These are phyloP conservation scores for Thomomys bottae DNA, from an alignment of 2,113 vertebrate species.

Conservation along the genomic window DNA sequence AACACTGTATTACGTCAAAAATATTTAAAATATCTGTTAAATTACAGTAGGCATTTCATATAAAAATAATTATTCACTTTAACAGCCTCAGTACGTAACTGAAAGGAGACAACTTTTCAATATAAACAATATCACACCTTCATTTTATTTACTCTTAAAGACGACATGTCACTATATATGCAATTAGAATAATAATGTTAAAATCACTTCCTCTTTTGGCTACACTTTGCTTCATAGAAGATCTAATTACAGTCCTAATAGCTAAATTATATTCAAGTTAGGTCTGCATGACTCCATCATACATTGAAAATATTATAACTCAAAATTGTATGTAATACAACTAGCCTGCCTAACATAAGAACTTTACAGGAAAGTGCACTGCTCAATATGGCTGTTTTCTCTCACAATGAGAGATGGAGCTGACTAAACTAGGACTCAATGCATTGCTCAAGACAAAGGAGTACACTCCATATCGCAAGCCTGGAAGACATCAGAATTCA, in stretches of 20 bases:
- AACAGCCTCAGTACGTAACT: background rate
- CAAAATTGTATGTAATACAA: background rate
- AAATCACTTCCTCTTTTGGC: background rate
- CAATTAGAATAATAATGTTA: background rate
- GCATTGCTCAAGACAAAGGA: background rate
- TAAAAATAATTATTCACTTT: constrained; percentile 10
- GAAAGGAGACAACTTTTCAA: constrained; percentile 8
- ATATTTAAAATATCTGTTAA: constrained; percentile 3
- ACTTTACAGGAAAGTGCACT: no score
- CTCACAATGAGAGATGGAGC: no score
- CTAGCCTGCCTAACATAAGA: background rate
- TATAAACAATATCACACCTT: background rate
- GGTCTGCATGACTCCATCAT: background rate
- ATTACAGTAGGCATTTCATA: background rate
- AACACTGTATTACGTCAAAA: background rate
- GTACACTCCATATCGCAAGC: background rate
- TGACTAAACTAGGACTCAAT: background rate
- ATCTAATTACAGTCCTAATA: background rate
- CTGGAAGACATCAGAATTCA: background rate
- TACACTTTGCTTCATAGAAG: background rate
- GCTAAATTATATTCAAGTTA: background rate
- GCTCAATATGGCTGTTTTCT: rapidly evolving
- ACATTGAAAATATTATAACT: background rate
- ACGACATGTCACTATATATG: background rate
- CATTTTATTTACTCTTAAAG: background rate